These are phyloP conservation scores for Tachina grossa DNA, from an alignment of 2,888 invertebrate genomes.

Conservation along the genomic window DNA sequence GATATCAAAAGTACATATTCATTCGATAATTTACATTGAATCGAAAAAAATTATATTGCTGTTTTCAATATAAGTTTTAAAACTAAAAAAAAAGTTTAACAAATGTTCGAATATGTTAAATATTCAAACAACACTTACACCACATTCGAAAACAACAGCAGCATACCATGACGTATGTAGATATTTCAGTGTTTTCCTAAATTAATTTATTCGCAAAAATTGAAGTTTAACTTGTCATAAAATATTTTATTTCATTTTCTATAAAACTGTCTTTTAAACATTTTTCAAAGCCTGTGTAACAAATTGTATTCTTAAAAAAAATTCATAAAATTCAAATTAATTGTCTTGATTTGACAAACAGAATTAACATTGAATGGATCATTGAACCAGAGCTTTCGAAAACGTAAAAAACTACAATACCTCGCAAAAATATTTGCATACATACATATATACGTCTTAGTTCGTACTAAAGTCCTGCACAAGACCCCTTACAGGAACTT, in stretches of 20 bases:
- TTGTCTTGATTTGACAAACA: background rate
- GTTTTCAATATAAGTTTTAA: background rate
- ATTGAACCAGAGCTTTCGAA: too few relatives aligned
- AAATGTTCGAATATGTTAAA: background rate
- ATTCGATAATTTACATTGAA: too few relatives aligned
- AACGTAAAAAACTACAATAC: too few relatives aligned
- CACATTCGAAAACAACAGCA: background rate
- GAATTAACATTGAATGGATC: too few relatives aligned
- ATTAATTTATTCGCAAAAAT: background rate
- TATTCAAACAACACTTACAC: background rate
- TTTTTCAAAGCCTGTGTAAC: background rate
- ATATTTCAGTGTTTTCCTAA: background rate
- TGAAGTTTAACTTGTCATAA: background rate
- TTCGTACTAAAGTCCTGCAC: too few relatives aligned
- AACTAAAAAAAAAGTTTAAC: background rate
- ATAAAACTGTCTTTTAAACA: background rate
- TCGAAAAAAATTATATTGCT: too few relatives aligned
- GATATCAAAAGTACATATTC: too few relatives aligned
- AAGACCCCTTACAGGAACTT: too few relatives aligned
- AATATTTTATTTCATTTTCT: background rate
- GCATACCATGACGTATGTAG: background rate
- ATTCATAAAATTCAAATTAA: background rate
- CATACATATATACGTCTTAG: too few relatives aligned
- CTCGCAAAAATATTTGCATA: too few relatives aligned
- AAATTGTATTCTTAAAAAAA: background rate